Percentiles rank a stretch among this genome's conserved stretches.
phyloP scores from a whole-genome alignment of 2,797 vertebrate genomes.

The Eulemur rubriventer region DNA sequence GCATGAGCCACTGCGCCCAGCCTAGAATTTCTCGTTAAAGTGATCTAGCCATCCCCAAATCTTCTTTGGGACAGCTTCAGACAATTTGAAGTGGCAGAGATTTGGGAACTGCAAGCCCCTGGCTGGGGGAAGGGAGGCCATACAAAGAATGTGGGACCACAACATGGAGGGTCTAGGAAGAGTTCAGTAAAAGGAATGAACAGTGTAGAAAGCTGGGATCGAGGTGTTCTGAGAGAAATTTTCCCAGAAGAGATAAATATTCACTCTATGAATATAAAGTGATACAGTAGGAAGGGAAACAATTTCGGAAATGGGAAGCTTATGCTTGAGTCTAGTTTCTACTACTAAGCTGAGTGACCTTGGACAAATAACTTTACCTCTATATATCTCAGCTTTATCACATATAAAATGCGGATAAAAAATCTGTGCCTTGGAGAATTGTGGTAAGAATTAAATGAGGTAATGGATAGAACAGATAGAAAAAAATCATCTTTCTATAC shows the following conservation, averaged over 20 bases:
- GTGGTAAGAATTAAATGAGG: not conserved
- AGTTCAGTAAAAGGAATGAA: not conserved
- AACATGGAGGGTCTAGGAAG: not conserved
- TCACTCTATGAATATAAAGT: not conserved
- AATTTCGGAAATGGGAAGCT: not conserved
- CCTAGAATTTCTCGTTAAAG: not conserved
- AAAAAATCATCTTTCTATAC: not conserved
- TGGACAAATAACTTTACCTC: not conserved
- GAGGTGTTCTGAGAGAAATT: not conserved
- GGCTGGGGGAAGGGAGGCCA: not conserved
- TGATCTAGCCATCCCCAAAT: not conserved
- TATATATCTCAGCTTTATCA: not conserved
- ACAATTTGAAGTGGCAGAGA: not conserved
- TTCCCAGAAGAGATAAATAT: not conserved
- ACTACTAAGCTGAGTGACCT: not conserved
- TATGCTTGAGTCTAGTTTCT: constrained; percentile 27
- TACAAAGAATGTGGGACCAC: not conserved
- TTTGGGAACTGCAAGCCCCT: not conserved
- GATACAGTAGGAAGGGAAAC: not conserved
- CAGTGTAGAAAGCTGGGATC: not conserved
- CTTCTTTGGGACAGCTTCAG: not conserved
- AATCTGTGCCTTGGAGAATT: not conserved
- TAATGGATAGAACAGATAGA: not conserved
- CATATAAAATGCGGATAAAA: constrained; percentile 1
- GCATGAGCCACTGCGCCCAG: no score